phyloP scores from a whole-genome alignment of 2,797 vertebrate species.

The Falco concolor region DNA sequence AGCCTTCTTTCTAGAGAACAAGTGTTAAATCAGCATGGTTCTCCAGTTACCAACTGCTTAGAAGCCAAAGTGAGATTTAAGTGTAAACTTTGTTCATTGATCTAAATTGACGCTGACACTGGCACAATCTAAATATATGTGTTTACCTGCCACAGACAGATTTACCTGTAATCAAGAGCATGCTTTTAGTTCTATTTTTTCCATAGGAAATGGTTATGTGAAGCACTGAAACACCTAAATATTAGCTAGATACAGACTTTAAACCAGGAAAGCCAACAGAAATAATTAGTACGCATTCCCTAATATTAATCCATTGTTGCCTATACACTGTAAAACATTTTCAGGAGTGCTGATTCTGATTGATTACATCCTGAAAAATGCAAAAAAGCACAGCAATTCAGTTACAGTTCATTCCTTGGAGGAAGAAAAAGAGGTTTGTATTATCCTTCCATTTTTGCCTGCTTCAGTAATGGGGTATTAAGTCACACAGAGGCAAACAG shows the following conservation, averaged over 20 bases:
- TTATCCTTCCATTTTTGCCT: not conserved
- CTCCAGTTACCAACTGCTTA: not conserved
- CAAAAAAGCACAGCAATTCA: not conserved
- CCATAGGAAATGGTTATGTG: not conserved
- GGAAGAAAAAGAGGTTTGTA: not conserved
- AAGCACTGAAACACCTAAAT: not conserved
- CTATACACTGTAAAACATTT: not conserved
- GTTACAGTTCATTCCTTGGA: not conserved
- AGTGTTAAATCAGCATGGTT: not conserved
- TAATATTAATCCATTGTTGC: not conserved
- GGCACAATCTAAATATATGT: not conserved
- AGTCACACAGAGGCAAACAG: not conserved
- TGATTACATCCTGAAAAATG: not conserved
- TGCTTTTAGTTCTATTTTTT: not conserved
- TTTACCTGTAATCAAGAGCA: not conserved
- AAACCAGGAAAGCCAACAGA: not conserved
- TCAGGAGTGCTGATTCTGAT: not conserved
- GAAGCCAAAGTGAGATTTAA: not conserved
- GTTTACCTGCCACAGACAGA: not conserved
- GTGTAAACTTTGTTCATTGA: not conserved
- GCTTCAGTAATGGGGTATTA: not conserved
- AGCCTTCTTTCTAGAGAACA: not conserved
- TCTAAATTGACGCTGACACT: not conserved
- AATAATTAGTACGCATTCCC: not conserved
- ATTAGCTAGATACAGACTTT: not conserved